Evolutionary conservation across 2,797 vertebrate genomes (phyloP), one percentile per base, ranked within the genome.

Genomic region (Sebastes kiyomatsui): DNA sequence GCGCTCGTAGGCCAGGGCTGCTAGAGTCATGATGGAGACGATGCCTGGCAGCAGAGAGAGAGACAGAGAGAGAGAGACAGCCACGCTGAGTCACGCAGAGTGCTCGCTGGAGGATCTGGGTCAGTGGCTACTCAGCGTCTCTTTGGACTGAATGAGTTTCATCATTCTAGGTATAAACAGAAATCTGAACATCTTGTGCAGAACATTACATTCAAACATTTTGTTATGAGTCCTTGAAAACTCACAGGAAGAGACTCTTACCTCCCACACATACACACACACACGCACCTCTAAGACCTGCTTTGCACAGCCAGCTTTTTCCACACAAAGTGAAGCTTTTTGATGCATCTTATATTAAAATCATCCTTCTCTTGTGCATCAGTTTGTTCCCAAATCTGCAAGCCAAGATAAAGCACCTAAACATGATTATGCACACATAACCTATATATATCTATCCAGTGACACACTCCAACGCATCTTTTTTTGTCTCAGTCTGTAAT

Each of bases 1-100:
- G 80, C 97, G 97, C 87, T 98, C 97, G 46, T 98, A 99, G 4
- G 97, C 97, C 91, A 99, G 93, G 25, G 96, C 96, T 0, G 97
- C 96, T 69, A 99, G 91, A 32, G 97, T 98, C 96, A 97, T 96
- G 88, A 99, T 97, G 84, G 98, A 99, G 81, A 98, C 97, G 13
- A 98, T 97, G 83, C 97, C 98, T 99, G 93, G 72, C 23, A 58
- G 70, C 3, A 54, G 49, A 60, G 58, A 49, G 69, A 77, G 75
- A 67, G 52, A 55, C 11, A 12, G 30, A 7, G 4, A 35, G 58
- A 61, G 60, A 38, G 70, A 71, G 72, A 68, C 23, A 73, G 68
- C 20, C 60, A 49, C 0, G 32, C 23, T 80, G 80, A 89, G 85
- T 86, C 68, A 85, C 56, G 52, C 56, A 66, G 30, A 74, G n/a